phyloP scores from a whole-genome alignment of 2,113 vertebrate genomes.

The Pao palembangensis region DNA sequence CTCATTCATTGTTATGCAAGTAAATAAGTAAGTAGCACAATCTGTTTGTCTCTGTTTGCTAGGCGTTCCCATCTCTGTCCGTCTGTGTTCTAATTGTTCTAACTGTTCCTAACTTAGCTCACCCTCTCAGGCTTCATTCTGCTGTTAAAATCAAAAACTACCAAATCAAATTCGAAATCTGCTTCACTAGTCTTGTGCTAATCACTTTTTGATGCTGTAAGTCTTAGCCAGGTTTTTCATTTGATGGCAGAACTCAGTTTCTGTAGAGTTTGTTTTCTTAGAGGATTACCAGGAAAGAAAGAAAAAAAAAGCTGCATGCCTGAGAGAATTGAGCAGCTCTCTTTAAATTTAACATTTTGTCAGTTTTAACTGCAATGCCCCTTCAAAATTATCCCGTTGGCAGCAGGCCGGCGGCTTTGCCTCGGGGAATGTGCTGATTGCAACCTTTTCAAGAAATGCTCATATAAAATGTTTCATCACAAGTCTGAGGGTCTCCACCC shows the following conservation, averaged over 20 bases:
- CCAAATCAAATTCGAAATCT: not conserved
- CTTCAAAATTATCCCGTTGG: not conserved
- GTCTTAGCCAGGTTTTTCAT: no score
- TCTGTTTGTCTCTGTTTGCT: constrained; percentile 43
- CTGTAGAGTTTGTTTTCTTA: not conserved
- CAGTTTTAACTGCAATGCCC: not conserved
- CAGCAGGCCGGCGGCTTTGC: not conserved
- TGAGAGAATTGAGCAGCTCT: not conserved
- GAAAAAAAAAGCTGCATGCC: not conserved
- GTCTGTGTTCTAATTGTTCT: constrained; percentile 17
- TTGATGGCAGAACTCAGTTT: no score
- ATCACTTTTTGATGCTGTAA: no score
- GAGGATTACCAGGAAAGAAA: not conserved
- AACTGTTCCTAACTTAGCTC: constrained; percentile 18
- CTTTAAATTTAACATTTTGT: not conserved
- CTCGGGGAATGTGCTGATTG: not conserved
- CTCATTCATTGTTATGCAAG: constrained; percentile 59
- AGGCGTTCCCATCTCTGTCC: constrained; percentile 24
- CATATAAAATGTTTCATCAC: not conserved
- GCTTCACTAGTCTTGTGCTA: no score
- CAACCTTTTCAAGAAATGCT: not conserved
- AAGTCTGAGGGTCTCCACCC: not conserved
- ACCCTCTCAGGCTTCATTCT: not conserved
- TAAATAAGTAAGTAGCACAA: constrained; percentile 57
- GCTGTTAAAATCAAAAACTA: constrained; percentile 1